phyloP scores from a whole-genome alignment of 2,797 vertebrate species.

The Petrocephalus sullivani region DNA sequence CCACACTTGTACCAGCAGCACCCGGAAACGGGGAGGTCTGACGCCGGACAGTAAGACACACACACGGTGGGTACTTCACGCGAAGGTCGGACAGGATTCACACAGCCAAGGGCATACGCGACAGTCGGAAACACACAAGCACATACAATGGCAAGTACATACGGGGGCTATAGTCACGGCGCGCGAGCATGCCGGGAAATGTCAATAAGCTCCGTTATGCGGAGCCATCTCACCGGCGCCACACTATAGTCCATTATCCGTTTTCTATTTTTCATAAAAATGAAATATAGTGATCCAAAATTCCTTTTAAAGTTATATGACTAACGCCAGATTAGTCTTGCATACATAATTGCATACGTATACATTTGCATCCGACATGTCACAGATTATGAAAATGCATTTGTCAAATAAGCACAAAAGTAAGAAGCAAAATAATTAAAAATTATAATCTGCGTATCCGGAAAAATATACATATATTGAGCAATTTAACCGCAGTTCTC shows the following conservation, averaged over 20 bases:
- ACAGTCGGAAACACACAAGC: too few species aligned
- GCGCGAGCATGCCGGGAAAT: too few species aligned
- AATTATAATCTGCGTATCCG: not conserved
- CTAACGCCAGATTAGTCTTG: not conserved
- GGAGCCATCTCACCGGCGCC: too few species aligned
- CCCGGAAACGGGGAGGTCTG: too few species aligned
- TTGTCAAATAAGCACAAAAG: not conserved
- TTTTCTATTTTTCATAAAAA: not conserved
- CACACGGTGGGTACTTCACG: too few species aligned
- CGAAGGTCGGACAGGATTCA: too few species aligned
- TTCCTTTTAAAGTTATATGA: not conserved
- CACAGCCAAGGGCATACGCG: too few species aligned
- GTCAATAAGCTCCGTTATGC: too few species aligned
- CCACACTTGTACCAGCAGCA: too few species aligned
- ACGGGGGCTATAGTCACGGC: too few species aligned
- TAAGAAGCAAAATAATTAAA: not conserved
- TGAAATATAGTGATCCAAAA: not conserved
- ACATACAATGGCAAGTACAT: too few species aligned
- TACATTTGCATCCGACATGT: not conserved
- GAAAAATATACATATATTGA: not conserved
- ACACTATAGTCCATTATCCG: not conserved
- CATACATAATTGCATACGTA: not conserved
- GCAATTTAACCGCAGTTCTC: not conserved
- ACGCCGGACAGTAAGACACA: too few species aligned
- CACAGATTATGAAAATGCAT: not conserved